Percentiles rank a stretch among this genome's conserved stretches.
Evolutionary conservation across 2,888 invertebrate genomes (phyloP).

Genomic region (Thelaira solivaga): DNA sequence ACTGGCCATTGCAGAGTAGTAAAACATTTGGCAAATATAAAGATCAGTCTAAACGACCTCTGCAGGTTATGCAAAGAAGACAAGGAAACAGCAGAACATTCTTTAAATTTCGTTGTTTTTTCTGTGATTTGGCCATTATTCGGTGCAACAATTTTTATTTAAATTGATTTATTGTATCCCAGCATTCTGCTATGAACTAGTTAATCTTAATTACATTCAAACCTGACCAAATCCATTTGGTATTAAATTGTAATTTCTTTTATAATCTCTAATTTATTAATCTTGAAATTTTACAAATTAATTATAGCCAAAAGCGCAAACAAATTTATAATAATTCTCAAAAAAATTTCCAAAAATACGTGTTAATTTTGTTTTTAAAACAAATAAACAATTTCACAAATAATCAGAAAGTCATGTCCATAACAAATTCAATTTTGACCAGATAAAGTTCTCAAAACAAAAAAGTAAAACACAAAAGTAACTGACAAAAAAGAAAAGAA

Average conservation of each 20-base stretch:
- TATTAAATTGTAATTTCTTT: background rate
- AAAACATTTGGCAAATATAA: too few relatives aligned
- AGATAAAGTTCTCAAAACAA: slow-evolving; percentile 18
- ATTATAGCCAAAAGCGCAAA: background rate
- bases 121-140: too few relatives aligned
- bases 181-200: too few relatives aligned
- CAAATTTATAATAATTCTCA: background rate
- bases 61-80: too few relatives aligned
- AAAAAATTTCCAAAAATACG: slow-evolving; percentile 6
- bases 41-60: too few relatives aligned
- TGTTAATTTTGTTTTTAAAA: slow-evolving; percentile 35
- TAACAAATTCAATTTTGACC: slow-evolving; percentile 56
- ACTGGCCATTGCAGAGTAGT: too few relatives aligned
- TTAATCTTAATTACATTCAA: too few relatives aligned
- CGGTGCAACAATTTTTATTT: too few relatives aligned
- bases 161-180: too few relatives aligned
- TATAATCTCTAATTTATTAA: background rate
- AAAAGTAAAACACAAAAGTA: background rate
- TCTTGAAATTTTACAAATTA: background rate
- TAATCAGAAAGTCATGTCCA: slow-evolving; percentile 52
- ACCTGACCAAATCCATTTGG: too few relatives aligned
- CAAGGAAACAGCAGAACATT: too few relatives aligned
- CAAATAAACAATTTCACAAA: slow-evolving; percentile 57
- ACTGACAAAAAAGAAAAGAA: slow-evolving; percentile 57
- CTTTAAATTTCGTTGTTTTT: too few relatives aligned